Base-by-base conservation (phyloP, 2,113 vertebrate species). In the Hiodon tergisus region DNA sequence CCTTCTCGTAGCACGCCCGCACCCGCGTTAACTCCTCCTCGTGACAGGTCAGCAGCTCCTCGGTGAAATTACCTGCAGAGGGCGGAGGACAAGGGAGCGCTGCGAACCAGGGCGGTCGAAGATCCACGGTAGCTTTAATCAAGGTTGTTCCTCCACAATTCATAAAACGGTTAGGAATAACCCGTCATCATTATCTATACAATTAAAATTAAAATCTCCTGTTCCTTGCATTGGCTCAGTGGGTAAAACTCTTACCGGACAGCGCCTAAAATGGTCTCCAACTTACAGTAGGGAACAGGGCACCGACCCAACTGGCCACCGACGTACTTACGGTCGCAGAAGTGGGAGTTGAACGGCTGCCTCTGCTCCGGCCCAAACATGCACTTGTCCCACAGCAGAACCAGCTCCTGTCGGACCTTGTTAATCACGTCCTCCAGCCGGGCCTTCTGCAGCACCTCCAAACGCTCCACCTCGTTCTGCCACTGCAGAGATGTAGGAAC, bases 31-130 rank as follows among this genome's bases (percentile, higher is more conserved):
- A 55, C 82, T 87, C 88, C 0, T 73, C 73, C 60, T 90, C 88
- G 48, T 90, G 89, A 1, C 79, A 16, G 1, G 53, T 48, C 50
- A 90, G 78, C n/a, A 89, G 73, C 6, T 86, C 84, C 81, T 88
- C 87, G 0, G 85, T 85, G 78, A 86, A 89, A 57, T 86, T 80
- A 68, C 73, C 88, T 88, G 76, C 13, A 7, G 51, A 76, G 75
- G 72, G 57, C 59, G 6, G 2, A 61, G 11, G 31, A 31, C 31
- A 31, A 31, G 31, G 31, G 31, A 31, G 31, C 31, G 31, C 31
- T 31, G 54, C 10, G 10, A 57, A 57, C 2, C 54, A 57, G 54
- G 5, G 5, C 54, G 10, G 54, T 31, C 31, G 54, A 57, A 57
- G 5, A 57, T 57, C 54, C 54, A 57, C 54, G 10, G 5, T 57